A percentile compares a stretch with the other conserved stretches of the same genome.
Evolutionary conservation across 2,113 vertebrate species (phyloP).

Genomic region (Passer montanus): DNA sequence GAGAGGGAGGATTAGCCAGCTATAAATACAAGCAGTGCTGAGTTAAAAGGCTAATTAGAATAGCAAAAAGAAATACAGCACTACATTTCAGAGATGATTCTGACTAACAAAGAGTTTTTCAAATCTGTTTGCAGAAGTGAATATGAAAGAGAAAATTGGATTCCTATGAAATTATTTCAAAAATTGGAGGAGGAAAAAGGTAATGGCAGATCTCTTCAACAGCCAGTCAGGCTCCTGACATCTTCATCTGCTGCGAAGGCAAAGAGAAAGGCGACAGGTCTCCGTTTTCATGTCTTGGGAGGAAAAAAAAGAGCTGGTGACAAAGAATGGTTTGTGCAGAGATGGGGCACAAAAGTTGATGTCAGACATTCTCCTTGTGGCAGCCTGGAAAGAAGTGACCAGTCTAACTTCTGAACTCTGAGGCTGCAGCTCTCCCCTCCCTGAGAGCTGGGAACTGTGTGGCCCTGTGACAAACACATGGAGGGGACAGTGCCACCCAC

Average conservation of each 20-base stretch:
- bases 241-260: constrained; percentile 43
- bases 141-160: constrained; percentile 33
- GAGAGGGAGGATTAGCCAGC: constrained; percentile 51
- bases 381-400: not conserved
- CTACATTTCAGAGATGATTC: constrained; percentile 56
- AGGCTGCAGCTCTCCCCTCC: not conserved
- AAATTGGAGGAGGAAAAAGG: constrained; percentile 45
- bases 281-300: not conserved
- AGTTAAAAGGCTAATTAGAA: constrained; percentile 69
- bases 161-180: constrained; percentile 41
- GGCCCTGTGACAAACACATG: accelerated
- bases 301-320: not conserved
- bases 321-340: not conserved
- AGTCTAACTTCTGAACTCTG: not conserved
- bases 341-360: not conserved
- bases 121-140: constrained; percentile 56
- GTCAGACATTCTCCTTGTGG: accelerated
- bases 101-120: constrained; percentile 46
- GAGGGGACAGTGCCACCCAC: not conserved
- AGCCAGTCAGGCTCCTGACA: constrained; percentile 15
- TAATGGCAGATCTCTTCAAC: constrained; percentile 38
- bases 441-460: accelerated
- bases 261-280: not conserved
- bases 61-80: constrained; percentile 60
- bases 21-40: constrained; percentile 64